Percentiles rank a stretch among this genome's conserved stretches.
Conservation (phyloP, 2,797 vertebrate genomes). For the Lepilemur septentrionalis region DNA sequence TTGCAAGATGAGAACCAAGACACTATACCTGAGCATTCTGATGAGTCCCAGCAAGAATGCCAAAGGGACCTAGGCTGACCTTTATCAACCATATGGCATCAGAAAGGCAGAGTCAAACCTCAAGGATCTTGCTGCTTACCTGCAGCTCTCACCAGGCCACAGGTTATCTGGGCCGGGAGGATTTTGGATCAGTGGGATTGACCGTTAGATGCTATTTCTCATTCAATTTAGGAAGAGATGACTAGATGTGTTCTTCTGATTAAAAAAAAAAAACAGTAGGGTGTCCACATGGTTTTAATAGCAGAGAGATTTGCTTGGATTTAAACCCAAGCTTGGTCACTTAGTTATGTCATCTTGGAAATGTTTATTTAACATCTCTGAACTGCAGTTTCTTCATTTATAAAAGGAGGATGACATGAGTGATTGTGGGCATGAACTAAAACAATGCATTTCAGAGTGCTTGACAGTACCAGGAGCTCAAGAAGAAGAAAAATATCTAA, state of each 20-base stretch:
- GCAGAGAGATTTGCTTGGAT: not conserved
- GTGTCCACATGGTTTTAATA: not conserved
- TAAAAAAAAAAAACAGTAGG: not conserved
- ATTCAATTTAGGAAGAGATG: not conserved
- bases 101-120: not conserved
- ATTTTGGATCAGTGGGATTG: not conserved
- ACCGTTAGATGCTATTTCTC: not conserved
- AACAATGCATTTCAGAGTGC: not conserved
- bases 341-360: not conserved
- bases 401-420: not conserved
- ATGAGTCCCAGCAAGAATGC: not conserved
- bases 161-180: not conserved
- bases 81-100: not conserved
- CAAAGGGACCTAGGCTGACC: too few species aligned
- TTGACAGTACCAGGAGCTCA: not conserved
- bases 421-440: not conserved
- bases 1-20: not conserved
- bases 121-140: not conserved
- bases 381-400: not conserved
- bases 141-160: not conserved
- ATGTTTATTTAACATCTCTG: constrained; percentile 1
- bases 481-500: not conserved
- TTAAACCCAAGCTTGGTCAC: not conserved
- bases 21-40: not conserved
- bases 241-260: not conserved